A percentile compares a stretch with the other conserved stretches of the same genome.
These are phyloP conservation scores for Gonatopus flavifemur DNA, from an alignment of 1,140 invertebrate genomes.

Conservation along the genomic window DNA sequence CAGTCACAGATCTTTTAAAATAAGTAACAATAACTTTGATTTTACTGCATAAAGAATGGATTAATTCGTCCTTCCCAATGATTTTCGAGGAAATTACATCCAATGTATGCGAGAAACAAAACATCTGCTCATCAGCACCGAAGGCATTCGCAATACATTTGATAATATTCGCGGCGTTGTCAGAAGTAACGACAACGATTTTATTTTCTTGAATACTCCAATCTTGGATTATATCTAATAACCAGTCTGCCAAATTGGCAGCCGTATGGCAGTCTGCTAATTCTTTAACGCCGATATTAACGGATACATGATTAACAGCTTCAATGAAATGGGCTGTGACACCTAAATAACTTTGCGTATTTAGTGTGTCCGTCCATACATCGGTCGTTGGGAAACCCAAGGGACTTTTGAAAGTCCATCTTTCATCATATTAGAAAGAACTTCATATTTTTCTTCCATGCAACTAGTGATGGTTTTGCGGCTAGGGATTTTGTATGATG, in stretches of 20 bases:
- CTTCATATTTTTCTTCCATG: conserved; percentile 43
- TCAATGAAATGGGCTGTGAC: conserved; percentile 31
- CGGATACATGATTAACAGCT: conserved; percentile 20
- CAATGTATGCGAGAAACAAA: conserved; percentile 12
- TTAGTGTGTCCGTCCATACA: conserved; percentile 33
- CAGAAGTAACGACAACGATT: conserved; percentile 33
- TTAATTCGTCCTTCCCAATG: neutral
- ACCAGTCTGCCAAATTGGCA: conserved; percentile 36
- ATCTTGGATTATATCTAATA: conserved; percentile 35
- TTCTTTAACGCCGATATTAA: conserved; percentile 36
- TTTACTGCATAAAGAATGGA: neutral
- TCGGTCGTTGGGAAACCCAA: conserved; percentile 38
- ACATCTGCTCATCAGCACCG: conserved; percentile 17
- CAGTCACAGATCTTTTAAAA: conserved; percentile 3
- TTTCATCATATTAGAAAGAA: too few species aligned
- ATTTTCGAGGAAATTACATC: neutral
- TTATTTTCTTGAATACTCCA: conserved; percentile 43
- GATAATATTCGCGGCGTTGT: conserved; percentile 36
- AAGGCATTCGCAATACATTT: conserved; percentile 46
- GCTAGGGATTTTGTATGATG: conserved; percentile 43
- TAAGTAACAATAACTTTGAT: conserved; percentile 6
- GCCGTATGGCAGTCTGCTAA: conserved; percentile 39
- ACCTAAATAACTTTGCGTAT: conserved; percentile 36
- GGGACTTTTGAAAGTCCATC: conserved; percentile 13
- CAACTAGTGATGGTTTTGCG: conserved; percentile 25